Conservation (phyloP, 2,888 invertebrate genomes). For the Ceratothoa steindachneri region DNA sequence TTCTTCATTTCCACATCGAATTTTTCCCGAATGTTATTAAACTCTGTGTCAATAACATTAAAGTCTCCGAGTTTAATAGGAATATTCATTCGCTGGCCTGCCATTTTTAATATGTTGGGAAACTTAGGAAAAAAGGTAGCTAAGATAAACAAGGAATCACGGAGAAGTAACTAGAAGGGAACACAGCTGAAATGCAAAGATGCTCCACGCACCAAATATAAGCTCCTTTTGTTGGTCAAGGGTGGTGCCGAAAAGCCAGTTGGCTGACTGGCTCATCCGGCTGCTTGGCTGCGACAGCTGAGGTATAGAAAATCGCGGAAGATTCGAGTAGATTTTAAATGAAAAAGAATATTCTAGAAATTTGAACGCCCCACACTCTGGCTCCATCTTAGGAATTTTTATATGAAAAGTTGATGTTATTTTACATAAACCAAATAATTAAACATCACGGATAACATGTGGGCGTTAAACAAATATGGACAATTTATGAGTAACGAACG, state of each 20-base stretch:
- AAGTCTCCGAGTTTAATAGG: conserved; percentile 90
- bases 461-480: too few relatives aligned
- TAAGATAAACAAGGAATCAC: background rate
- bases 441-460: too few relatives aligned
- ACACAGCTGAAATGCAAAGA: too few relatives aligned
- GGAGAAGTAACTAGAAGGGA: background rate
- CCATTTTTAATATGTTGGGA: background rate
- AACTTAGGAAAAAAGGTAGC: background rate
- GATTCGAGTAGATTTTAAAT: background rate
- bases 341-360: too few relatives aligned
- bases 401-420: too few relatives aligned
- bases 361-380: too few relatives aligned
- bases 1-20: conserved; percentile 96
- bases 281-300: background rate
- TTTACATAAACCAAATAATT: too few relatives aligned
- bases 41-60: conserved; percentile 93
- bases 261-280: background rate
- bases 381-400: too few relatives aligned
- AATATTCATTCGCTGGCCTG: conserved; percentile 41
- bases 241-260: background rate
- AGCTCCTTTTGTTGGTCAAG: background rate
- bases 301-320: background rate
- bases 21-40: conserved; percentile 88
- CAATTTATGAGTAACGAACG: too few relatives aligned
- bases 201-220: background rate